A percentile compares a stretch with the other conserved stretches of the same genome.
Evolutionary conservation across 2,113 vertebrate species (phyloP).

Genomic region (Mungos mungo): DNA sequence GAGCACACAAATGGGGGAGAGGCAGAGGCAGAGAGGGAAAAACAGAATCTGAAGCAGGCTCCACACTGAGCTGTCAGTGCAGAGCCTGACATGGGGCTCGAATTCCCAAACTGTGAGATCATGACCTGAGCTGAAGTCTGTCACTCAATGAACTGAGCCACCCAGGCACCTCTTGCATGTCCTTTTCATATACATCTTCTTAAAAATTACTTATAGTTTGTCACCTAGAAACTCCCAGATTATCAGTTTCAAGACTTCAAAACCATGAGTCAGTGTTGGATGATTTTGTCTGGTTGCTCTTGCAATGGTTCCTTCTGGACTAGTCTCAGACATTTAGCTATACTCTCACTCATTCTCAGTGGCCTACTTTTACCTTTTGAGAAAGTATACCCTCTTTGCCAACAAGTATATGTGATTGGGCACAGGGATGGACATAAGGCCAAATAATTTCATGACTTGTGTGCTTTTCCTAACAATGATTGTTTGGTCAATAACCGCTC

Average conservation of each 20-base stretch:
- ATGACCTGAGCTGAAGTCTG: too few species aligned
- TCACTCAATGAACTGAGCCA: too few species aligned
- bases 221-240: neutral
- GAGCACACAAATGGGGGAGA: too few species aligned
- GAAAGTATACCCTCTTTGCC: neutral
- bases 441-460: neutral
- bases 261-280: fast-evolving
- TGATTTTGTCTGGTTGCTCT: neutral
- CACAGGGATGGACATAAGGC: neutral
- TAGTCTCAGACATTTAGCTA: neutral
- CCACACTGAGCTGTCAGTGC: neutral
- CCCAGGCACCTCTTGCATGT: too few species aligned
- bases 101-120: too few species aligned
- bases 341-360: neutral
- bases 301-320: neutral
- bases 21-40: too few species aligned
- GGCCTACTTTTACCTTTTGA: neutral
- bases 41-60: too few species aligned
- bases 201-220: neutral
- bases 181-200: neutral
- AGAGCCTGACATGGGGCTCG: too few species aligned
- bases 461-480: neutral
- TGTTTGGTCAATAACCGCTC: neutral
- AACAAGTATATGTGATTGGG: too few species aligned
- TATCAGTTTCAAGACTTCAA: neutral